Conservation (phyloP, 2,888 invertebrate species). For the Caenorhabditis afra region DNA sequence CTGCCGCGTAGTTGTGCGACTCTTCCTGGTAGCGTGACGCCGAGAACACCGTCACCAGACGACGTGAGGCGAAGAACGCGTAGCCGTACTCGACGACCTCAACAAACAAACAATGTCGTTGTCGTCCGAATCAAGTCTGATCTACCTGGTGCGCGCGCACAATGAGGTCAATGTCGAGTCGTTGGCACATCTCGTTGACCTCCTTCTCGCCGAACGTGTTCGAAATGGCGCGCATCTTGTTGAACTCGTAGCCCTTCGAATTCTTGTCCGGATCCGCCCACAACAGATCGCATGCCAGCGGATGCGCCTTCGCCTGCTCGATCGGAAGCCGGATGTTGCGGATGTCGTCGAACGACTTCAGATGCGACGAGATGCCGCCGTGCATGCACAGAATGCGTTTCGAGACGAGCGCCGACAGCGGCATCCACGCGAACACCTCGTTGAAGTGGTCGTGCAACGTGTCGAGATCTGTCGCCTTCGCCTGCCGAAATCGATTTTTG, state of each 20-base stretch:
- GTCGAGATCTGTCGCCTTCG: not conserved
- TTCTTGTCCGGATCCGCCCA: conserved; percentile 73
- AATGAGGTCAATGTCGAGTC: conserved; percentile 64
- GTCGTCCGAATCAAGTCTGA: conserved; percentile 54
- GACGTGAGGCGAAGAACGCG: conserved; percentile 59
- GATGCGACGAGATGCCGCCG: conserved; percentile 69
- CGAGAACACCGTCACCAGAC: conserved; percentile 65
- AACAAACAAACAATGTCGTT: not conserved
- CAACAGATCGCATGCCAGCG: conserved; percentile 69
- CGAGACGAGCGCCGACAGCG: conserved; percentile 71
- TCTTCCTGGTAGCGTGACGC: conserved; percentile 70
- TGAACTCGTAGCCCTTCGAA: conserved; percentile 60
- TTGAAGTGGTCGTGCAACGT: conserved; percentile 65
- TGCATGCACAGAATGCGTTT: conserved; percentile 75
- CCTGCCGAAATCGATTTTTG: conserved; percentile 60
- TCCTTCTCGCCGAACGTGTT: conserved; percentile 69
- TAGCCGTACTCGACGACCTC: conserved; percentile 64
- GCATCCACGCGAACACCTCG: conserved; percentile 74
- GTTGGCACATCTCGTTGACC: conserved; percentile 59
- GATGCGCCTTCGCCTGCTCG: conserved; percentile 45
- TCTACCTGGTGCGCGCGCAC: conserved; percentile 63
- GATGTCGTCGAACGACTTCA: conserved; percentile 73
- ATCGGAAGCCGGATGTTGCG: conserved; percentile 65
- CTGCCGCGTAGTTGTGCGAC: conserved; percentile 68
- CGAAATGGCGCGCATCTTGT: conserved; percentile 70